Base-by-base conservation (phyloP, 2,797 vertebrate genomes). In the Oceanodroma leucorhoa region DNA sequence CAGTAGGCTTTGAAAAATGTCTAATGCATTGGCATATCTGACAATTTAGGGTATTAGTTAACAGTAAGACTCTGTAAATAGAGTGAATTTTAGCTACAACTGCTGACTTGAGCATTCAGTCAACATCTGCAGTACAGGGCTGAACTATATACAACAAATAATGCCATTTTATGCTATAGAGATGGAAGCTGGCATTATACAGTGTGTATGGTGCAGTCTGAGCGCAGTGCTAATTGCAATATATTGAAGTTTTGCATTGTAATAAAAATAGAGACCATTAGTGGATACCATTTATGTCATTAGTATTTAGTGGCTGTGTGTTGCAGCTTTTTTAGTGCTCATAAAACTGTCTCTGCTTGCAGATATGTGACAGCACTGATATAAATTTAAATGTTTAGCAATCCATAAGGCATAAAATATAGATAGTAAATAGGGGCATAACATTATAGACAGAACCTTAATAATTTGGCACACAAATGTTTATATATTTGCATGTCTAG, bases 341-440 rank as follows among this genome's bases (percentile, higher is more conserved):
- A 94, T 99, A 99, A 99, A 99, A 97, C 98, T 99, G 99, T 99
- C 99, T 97, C 94, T 96, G 97, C 96, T 96, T 96, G 96, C 98
- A 98, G 98, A 99, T 99, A 98, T 98, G 98, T 99, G 98, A 99
- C 97, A 97, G 96, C 77, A 50, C 91, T 96, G 96, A 97, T 97
- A 98, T 97, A 98, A 98, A 98, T 98, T 98, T 98, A 98, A 98
- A 98, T 97, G 97, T 98, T 97, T 96, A 97, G 98, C 98, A 98
- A 98, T 98, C 98, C 98, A 98, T 99, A 98, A 98, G 98, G 98
- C 98, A 98, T 99, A 98, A 99, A 99, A 98, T 98, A 98, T 97
- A 98, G 97, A 97, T 97, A 98, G 98, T 98, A 98, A 98, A 98
- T 97, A 97, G 96, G 87, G 87, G 75, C 83, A 91, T 95, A 96